Evolutionary conservation across 2,113 vertebrate species (phyloP).

Genomic region (Anoura caudifer): DNA sequence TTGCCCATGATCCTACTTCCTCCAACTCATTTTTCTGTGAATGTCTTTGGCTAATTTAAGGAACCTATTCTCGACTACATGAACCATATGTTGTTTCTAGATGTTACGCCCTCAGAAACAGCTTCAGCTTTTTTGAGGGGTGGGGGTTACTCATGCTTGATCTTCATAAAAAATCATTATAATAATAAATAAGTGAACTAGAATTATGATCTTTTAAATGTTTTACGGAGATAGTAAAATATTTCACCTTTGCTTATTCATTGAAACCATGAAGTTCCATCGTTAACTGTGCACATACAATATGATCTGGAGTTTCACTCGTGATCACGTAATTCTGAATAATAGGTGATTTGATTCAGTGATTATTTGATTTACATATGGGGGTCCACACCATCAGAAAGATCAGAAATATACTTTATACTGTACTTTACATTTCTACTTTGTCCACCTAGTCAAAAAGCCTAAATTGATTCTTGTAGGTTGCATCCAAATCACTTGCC

Average conservation of each 20-base stretch:
- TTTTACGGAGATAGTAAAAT: conserved; percentile 43
- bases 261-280: background rate
- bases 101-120: conserved; percentile 63
- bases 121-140: conserved; percentile 36
- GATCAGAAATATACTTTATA: background rate
- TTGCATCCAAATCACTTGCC: background rate
- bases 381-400: background rate
- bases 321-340: background rate
- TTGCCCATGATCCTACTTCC: conserved; percentile 35
- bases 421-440: conserved; percentile 11
- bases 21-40: conserved; percentile 42
- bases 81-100: conserved; percentile 72
- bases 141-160: conserved; percentile 37
- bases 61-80: conserved; percentile 59
- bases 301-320: background rate
- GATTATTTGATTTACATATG: background rate
- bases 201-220: conserved; percentile 44
- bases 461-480: background rate
- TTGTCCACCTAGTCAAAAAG: background rate
- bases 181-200: conserved; percentile 47
- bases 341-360: background rate
- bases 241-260: conserved; percentile 33
- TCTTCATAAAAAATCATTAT: conserved; percentile 51
- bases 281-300: background rate
- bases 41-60: conserved; percentile 63